Percentiles rank a stretch among this genome's conserved stretches.
Evolutionary conservation across 2,888 invertebrate species (phyloP).

Genomic region (Aricia artaxerxes): DNA sequence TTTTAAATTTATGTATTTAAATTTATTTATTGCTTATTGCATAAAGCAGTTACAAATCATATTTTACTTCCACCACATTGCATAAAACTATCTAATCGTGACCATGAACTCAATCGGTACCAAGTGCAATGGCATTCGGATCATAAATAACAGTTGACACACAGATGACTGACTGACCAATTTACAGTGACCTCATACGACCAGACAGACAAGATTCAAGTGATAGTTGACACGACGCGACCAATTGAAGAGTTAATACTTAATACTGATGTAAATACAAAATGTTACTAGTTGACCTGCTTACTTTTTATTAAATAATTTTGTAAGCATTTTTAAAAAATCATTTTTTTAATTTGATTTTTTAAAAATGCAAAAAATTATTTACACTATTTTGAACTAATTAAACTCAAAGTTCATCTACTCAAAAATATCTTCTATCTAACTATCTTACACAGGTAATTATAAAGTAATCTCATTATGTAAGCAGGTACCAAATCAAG

Average conservation of each 20-base stretch:
- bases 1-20: neutral
- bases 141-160: constrained; percentile 71
- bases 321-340: no score
- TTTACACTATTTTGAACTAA: no score
- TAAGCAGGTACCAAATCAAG: no score
- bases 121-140: constrained; percentile 73
- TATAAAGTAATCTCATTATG: no score
- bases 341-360: no score
- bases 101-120: constrained; percentile 71
- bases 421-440: no score
- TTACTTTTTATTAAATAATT: no score
- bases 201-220: constrained; percentile 38
- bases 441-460: no score
- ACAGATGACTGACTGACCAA: constrained; percentile 58
- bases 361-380: no score
- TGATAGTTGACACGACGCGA: constrained; percentile 39
- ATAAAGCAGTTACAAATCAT: constrained; percentile 27
- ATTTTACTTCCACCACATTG: constrained; percentile 15
- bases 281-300: neutral
- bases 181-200: constrained; percentile 53
- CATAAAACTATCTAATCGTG: constrained; percentile 43
- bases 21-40: neutral
- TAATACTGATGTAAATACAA: constrained; percentile 25
- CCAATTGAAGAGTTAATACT: constrained; percentile 29
- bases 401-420: no score